Base-by-base conservation (phyloP, 2,797 vertebrate genomes). In the Falco peregrinus region DNA sequence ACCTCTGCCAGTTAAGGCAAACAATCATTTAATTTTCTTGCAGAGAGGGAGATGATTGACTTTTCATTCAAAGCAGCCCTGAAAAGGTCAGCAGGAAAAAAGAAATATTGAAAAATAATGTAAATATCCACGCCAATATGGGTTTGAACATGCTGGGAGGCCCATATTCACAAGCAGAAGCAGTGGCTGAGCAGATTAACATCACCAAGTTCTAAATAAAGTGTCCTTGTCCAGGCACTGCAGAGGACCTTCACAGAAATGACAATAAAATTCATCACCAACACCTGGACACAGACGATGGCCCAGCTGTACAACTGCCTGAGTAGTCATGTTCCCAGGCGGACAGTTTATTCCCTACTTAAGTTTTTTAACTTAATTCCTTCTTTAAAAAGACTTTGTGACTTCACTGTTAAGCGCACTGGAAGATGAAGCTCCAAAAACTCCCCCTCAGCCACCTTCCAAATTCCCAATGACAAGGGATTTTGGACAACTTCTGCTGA, bases 1-100 rank as follows among this genome's bases (percentile, higher is more conserved):
- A 53, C 47, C 56, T 71, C 84, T 45, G 75, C 70, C 95, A 85
- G 57, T 68, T 35, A 64, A 83, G 91, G 87, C 67, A 84, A 94
- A 73, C 56, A 70, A 84, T n/a, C 37, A 21, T 47, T 93, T 90
- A 5, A 82, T 94, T 80, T 76, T 50, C 84, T 35, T 39, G 35
- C 64, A 59, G 60, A 64, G 17, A 67, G 35, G 31, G 31, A 73
- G 31, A 64, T 57, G 39, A 92, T 25, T 56, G 74, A 73, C 56
- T 90, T 94, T 48, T 70, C 56, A 33, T 48, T 79, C 67, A 53
- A 59, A 79, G 59, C 6, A 0, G 54, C 19, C 57, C 35, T 11
- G 17, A 81, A 54, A 75, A 88, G 86, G 83, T 84, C 74, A 86
- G 33, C 53, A 74, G 56, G 20, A 87, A 53, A 51, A 43, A 60